phyloP scores from a whole-genome alignment of 2,113 vertebrate genomes.

The Cyphomyrus plagiostoma region DNA sequence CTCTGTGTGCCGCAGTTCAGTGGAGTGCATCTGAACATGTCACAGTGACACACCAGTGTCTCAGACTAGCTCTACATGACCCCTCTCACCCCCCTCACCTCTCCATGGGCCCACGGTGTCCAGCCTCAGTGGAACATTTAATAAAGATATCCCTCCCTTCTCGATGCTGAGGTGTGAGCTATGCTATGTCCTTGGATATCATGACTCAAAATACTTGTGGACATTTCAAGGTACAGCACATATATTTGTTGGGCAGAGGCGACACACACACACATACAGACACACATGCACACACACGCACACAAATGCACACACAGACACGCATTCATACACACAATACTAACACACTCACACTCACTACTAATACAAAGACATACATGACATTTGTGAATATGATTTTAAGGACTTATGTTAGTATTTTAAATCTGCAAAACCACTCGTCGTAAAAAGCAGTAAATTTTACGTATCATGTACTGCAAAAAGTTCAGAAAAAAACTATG shows the following conservation, averaged over 20 bases:
- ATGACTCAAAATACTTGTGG: not conserved
- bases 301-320: no score
- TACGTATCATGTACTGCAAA: not conserved
- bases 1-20: conserved; percentile 68
- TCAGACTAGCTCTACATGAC: conserved; percentile 53
- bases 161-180: conserved; percentile 39
- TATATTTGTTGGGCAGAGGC: not conserved
- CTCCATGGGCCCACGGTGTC: conserved; percentile 43
- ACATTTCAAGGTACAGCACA: conserved; percentile 1
- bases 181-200: conserved; percentile 41
- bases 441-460: not conserved
- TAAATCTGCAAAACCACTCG: not conserved
- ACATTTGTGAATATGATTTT: not conserved
- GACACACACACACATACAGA: not conserved
- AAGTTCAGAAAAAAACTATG: not conserved
- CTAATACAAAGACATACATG: not conserved
- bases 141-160: conserved; percentile 63
- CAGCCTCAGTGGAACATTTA: conserved; percentile 46
- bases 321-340: not conserved
- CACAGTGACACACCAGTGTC: conserved; percentile 59
- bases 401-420: not conserved
- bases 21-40: conserved; percentile 77
- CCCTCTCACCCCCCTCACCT: conserved; percentile 44
- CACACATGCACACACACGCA: no score
- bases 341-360: not conserved